These are phyloP conservation scores for Malacosoma neustria DNA, from an alignment of 2,888 invertebrate genomes.

Conservation along the genomic window DNA sequence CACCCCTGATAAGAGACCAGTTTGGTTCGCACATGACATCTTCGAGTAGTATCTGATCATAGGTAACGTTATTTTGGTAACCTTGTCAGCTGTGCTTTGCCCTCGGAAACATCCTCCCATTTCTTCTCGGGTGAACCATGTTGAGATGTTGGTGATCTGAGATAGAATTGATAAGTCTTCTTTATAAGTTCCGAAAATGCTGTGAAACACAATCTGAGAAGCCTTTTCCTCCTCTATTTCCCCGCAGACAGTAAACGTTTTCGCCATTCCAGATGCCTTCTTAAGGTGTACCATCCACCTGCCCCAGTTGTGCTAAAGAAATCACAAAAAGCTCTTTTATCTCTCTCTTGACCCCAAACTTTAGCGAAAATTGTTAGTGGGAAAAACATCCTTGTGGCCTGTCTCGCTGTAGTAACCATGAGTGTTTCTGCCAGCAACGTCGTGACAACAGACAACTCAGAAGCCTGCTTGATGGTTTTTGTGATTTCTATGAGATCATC, in stretches of 20 bases:
- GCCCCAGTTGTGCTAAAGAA: slow-evolving; percentile 18
- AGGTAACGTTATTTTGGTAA: slow-evolving; percentile 5
- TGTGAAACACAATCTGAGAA: slow-evolving; percentile 14
- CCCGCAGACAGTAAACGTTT: slow-evolving; percentile 5
- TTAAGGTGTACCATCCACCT: slow-evolving; percentile 16
- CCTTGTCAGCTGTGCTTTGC: background rate
- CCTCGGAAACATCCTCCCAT: slow-evolving; percentile 1
- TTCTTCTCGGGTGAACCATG: slow-evolving; percentile 2
- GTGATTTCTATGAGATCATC: slow-evolving; percentile 15
- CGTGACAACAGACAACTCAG: slow-evolving; percentile 8
- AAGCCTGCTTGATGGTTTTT: slow-evolving; percentile 5
- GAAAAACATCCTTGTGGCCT: slow-evolving; percentile 18
- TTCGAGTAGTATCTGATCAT: slow-evolving; percentile 10
- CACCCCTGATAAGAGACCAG: slow-evolving; percentile 12
- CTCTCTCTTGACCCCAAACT: background rate
- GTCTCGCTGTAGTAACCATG: slow-evolving; percentile 13
- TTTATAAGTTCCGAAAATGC: slow-evolving; percentile 17
- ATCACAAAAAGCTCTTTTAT: slow-evolving; percentile 3
- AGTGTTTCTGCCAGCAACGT: slow-evolving; percentile 13
- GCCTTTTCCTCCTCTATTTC: slow-evolving; percentile 12
- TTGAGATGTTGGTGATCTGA: background rate
- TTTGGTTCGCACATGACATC: slow-evolving; percentile 16
- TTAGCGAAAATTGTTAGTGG: slow-evolving; percentile 12
- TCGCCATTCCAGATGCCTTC: background rate
- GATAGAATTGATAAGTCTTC: slow-evolving; percentile 12